These are phyloP conservation scores for Tachyglossus aculeatus DNA, from an alignment of 2,797 vertebrate species.

Conservation along the genomic window DNA sequence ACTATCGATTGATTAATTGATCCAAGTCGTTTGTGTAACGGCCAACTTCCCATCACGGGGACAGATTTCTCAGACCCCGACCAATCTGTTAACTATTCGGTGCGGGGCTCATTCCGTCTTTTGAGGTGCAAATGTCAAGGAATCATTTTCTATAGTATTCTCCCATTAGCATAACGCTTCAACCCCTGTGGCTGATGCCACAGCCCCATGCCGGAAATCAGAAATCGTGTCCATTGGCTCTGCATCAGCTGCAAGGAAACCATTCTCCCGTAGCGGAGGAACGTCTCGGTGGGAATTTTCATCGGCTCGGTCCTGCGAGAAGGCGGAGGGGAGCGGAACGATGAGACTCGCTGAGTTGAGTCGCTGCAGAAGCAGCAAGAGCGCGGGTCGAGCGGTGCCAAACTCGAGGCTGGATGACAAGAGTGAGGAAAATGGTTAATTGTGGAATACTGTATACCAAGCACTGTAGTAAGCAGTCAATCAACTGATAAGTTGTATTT, in stretches of 20 bases:
- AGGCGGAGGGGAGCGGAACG: background rate
- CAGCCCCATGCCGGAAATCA: slow-evolving; percentile 15
- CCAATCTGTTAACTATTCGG: slow-evolving; percentile 21
- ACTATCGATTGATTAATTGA: slow-evolving; percentile 35
- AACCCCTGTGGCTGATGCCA: background rate
- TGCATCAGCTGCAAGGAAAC: slow-evolving; percentile 13
- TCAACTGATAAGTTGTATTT: no score
- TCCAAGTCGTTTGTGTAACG: slow-evolving; percentile 16
- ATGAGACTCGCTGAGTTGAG: background rate
- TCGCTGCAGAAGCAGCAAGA: background rate
- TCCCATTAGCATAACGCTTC: slow-evolving; percentile 19
- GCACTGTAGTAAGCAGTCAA: no score
- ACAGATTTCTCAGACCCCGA: slow-evolving; percentile 29
- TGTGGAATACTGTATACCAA: no score
- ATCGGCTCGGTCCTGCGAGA: background rate
- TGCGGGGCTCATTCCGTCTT: slow-evolving; percentile 25
- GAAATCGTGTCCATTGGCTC: slow-evolving; percentile 2
- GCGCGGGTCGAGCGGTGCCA: background rate
- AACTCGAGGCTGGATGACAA: background rate
- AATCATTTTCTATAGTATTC: slow-evolving; percentile 26
- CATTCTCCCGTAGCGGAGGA: background rate
- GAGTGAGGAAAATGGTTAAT: no score
- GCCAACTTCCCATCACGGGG: slow-evolving; percentile 20
- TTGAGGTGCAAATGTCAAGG: slow-evolving; percentile 34
- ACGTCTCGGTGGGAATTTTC: slow-evolving; percentile 9